Base-by-base conservation (phyloP, 2,797 vertebrate species). In the Cossypha polioptera region DNA sequence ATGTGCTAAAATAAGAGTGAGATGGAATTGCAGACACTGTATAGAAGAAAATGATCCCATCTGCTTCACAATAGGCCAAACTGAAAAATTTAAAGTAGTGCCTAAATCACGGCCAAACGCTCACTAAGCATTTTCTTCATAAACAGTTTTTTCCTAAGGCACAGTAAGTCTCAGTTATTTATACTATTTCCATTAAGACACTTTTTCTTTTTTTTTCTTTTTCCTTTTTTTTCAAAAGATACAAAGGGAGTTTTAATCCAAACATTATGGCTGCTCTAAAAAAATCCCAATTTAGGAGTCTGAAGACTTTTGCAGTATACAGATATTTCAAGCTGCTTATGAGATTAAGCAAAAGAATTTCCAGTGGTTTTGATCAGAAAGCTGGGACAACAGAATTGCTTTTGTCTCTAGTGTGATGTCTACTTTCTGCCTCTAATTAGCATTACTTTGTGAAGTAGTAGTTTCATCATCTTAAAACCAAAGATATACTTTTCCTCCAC, bases 1-100 rank as follows among this genome's bases (percentile, higher is more conserved):
- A 93, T 55, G 35, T 84, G 45, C 65, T 90, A 95, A 94, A 92
- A 86, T 90, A 86, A 93, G 68, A 85, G 50, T 74, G 62, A 92
- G 31, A n/a, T 81, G 43, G 66, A 91, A 88, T 86, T 92, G 55
- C 86, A 86, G 79, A 88, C 91, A 94, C 53, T 62, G 28, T 72
- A 48, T 53, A 62, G 69, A 66, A 78, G 50, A 88, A 96, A 96
- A 92, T 90, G 26, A 90, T 94, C 25, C 69, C 69, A 73, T 78
- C 65, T 90, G 43, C 58, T 88, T 95, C 66, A 78, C 51, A 88
- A 91, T 0, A 90, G 66, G 16, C 18, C 62, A 90, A 88, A 86
- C 58, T 54, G 40, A 81, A 80, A 65, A 86, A 78, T 29, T 72
- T 40, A 91, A 68, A 83, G 33, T 36, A 43, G 42, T 72, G 51